Evolutionary conservation across 1,140 invertebrate species (phyloP), one percentile per base, ranked within the genome.

Genomic region (Microplitis mediator): DNA sequence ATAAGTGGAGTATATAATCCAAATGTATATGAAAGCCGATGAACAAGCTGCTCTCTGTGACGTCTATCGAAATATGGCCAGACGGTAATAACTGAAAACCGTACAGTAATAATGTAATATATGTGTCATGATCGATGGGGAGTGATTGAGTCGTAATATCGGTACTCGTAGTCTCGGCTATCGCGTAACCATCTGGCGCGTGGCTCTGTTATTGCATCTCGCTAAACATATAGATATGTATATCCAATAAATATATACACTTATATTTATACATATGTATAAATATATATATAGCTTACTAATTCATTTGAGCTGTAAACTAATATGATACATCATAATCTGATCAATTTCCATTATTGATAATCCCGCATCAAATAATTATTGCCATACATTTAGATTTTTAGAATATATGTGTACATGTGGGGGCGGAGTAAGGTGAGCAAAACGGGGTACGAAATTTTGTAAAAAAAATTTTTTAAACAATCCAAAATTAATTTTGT

Each of bases 91-190:
- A 76, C 74, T 72, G 68, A 66, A 78, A 74, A 74, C 75, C 79
- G 76, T 77, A 73, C 72, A 75, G 80, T 78, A 83, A 83, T 82
- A 83, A 82, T 83, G 78, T 79, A 79, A 79, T 81, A 83, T 81
- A 83, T 80, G 39, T 45, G 77, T 77, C 65, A 75, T 84, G 82
- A 84, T 84, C 80, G 81, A 82, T 84, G 79, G 81, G 76, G 78
- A 81, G 78, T 82, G 82, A 84, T 84, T 84, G 81, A 84, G 81
- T 82, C 80, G 82, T 82, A 84, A 84, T 82, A 82, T 82, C 76
- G 81, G 75, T 78, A 76, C 70, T 50, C 31, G 35, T 54, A 56
- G 50, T 52, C 35, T 58, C 34, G 68, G 65, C 63, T 71, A 73
- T 75, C 39, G 67, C 62, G 72, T 68, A 60, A 64, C 70, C 70